Conservation (phyloP, 2,888 invertebrate species). For the Nemurella pictetii region DNA sequence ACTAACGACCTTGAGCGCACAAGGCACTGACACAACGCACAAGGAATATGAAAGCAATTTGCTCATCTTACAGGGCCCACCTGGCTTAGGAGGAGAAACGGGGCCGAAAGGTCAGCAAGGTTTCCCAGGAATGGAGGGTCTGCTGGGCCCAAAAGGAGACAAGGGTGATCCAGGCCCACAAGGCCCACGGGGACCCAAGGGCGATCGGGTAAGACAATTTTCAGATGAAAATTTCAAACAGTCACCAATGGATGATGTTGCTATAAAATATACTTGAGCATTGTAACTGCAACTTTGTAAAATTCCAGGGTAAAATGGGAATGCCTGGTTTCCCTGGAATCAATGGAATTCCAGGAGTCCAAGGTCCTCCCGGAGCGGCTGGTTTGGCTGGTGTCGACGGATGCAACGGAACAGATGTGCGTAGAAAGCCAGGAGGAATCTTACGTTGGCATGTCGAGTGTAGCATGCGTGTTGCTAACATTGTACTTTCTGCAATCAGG, state of each 20-base stretch:
- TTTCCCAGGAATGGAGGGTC: constrained; percentile 81
- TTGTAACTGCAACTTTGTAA: no score
- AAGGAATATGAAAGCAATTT: constrained; percentile 10
- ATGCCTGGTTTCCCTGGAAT: constrained; percentile 84
- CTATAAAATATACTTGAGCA: no score
- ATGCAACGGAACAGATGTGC: constrained; percentile 94
- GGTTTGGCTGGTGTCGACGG: constrained; percentile 89
- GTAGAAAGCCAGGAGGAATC: not conserved
- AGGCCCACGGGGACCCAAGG: constrained; percentile 81
- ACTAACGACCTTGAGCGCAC: no score
- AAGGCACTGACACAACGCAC: not conserved
- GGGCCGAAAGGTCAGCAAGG: constrained; percentile 79
- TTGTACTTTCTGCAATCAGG: constrained; percentile 59
- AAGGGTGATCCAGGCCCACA: constrained; percentile 84
- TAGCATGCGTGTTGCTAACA: not conserved
- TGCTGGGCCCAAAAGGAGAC: constrained; percentile 84
- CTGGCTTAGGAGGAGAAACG: constrained; percentile 70
- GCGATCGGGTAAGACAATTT: constrained; percentile 62
- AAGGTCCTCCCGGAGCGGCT: constrained; percentile 69
- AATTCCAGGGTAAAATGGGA: constrained; percentile 73
- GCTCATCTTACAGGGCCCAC: constrained; percentile 64
- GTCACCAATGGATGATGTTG: no score
- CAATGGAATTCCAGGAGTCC: constrained; percentile 71
- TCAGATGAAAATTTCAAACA: constrained; percentile 4
- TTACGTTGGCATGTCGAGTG: not conserved